Conservation (phyloP, 2,113 vertebrate genomes). For the Corythoichthys intestinalis region DNA sequence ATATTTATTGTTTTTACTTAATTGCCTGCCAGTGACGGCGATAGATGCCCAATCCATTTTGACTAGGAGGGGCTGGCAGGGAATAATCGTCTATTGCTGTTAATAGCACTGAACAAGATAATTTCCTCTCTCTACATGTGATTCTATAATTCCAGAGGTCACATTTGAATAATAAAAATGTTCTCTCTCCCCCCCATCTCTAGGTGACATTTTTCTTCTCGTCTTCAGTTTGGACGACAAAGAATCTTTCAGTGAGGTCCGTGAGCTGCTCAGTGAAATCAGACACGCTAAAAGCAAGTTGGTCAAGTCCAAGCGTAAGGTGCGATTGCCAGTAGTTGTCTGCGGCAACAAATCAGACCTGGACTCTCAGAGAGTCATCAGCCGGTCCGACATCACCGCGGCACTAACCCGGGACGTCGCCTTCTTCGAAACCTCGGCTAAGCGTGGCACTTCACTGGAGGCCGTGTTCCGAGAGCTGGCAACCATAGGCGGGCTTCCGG, state of each 20-base stretch:
- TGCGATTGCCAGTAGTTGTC: slow-evolving; percentile 46
- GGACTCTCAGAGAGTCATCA: slow-evolving; percentile 34
- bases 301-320: slow-evolving; percentile 47
- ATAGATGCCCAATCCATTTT: too few relatives aligned
- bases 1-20: too few relatives aligned
- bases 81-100: too few relatives aligned
- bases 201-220: slow-evolving; percentile 74
- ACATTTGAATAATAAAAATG: background rate
- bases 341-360: slow-evolving; percentile 73
- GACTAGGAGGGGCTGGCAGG: too few relatives aligned
- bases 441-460: slow-evolving; percentile 60
- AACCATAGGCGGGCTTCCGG: slow-evolving; percentile 62
- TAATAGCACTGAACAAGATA: too few relatives aligned
- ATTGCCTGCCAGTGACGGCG: too few relatives aligned
- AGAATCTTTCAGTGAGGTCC: slow-evolving; percentile 62
- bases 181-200: background rate
- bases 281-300: slow-evolving; percentile 63
- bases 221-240: slow-evolving; percentile 70
- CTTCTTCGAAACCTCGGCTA: slow-evolving; percentile 69
- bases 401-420: slow-evolving; percentile 48
- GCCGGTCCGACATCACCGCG: slow-evolving; percentile 30
- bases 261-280: slow-evolving; percentile 61
- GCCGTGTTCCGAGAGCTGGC: slow-evolving; percentile 62
- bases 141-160: background rate
- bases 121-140: too few relatives aligned